Percentiles rank a stretch among this genome's conserved stretches.
Evolutionary conservation across 1,140 invertebrate species (phyloP).

Genomic region (Plectrocnemia conspersa): DNA sequence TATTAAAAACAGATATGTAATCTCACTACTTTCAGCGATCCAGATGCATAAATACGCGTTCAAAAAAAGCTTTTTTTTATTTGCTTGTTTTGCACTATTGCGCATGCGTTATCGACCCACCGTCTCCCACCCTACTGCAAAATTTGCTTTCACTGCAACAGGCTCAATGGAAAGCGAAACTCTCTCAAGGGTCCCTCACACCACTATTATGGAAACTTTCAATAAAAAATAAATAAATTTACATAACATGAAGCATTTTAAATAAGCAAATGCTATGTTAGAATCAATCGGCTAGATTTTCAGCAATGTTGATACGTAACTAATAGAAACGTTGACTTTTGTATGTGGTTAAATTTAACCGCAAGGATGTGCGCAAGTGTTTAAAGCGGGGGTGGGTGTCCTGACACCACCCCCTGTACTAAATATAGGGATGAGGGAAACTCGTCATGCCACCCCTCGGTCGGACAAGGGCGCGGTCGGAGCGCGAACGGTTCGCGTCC

Average conservation of each 20-base stretch:
- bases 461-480: slow-evolving; percentile 31
- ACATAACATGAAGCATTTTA: no score
- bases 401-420: background rate
- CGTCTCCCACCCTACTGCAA: background rate
- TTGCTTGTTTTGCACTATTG: background rate
- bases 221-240: no score
- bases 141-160: slow-evolving; percentile 15
- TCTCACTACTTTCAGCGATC: no score
- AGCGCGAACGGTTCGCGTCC: slow-evolving; percentile 9
- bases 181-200: background rate
- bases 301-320: background rate
- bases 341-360: background rate
- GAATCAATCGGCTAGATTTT: no score
- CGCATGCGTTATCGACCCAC: slow-evolving; percentile 18
- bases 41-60: no score
- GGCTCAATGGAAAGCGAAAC: slow-evolving; percentile 23
- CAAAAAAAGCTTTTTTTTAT: no score
- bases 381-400: background rate
- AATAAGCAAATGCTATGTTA: no score
- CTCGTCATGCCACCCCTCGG: slow-evolving; percentile 9
- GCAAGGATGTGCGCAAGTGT: no score
- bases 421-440: slow-evolving; percentile 8
- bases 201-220: no score
- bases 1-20: no score
- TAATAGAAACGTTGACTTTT: background rate